Base-by-base conservation (phyloP, 2,888 invertebrate species). In the Cabera pusaria region DNA sequence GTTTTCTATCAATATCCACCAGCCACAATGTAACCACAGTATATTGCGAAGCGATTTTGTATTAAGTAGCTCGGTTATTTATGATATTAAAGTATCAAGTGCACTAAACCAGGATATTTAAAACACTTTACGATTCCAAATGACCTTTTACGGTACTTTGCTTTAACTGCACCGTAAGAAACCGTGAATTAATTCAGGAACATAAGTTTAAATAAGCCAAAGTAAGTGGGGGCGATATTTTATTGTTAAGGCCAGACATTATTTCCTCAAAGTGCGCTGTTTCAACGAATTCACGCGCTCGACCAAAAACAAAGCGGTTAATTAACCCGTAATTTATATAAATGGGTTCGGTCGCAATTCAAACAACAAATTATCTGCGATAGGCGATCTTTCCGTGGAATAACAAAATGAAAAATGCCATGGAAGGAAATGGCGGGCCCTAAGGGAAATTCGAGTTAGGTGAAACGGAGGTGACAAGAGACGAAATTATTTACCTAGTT, bases 321-420 rank as follows among this genome's bases (percentile, higher is more conserved):
- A 81, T 80, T 79, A 80, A 75, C 64, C 62, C 59, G 70, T 77
- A 80, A 81, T 81, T 80, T 80, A 81, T 77, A 81, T 77, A 72
- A 80, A 79, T 73, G 73, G 67, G 60, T 54, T 62, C 61, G 58
- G 68, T 72, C 67, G 68, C 72, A 74, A 75, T 78, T 76, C 59
- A 65, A 70, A 69, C 73, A 73, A 70, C 72, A 77, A 77, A 73
- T 78, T 73, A 75, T 76, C 70, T 72, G 66, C 65, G 68, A 74
- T 71, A 71, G 68, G 53, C 69, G 67, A 78, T 79, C 76, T 79
- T 64, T 60, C 60, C 55, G 22, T 35, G 21, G 41, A 56, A 56
- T 49, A 51, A 25, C 53, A 49, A 52, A 56, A 53, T 56, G 57
- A 57, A 56, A 54, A 52, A 56, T 59, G 62, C 56, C 56, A 61